Evolutionary conservation across 2,113 vertebrate genomes (phyloP), one percentile per base, ranked within the genome.

Genomic region (Deroptyus accipitrinus): DNA sequence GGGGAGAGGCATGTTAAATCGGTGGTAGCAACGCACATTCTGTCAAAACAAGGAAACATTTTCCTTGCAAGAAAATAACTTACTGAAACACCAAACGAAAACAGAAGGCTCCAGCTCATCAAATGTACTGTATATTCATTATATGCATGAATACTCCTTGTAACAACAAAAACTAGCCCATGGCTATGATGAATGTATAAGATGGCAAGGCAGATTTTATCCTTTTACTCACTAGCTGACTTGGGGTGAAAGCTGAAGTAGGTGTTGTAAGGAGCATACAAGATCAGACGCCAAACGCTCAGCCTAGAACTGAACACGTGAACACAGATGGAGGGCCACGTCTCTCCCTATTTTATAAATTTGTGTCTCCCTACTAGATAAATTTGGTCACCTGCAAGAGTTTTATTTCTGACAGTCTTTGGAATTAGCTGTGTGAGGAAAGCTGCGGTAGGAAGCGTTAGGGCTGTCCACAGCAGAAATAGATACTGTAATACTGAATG

Each of bases 151-250:
- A 72, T 73, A 35, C 68, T 67, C 31, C 42, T 46, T 4, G 1
- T 62, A 96, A 95, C 75, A 97, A 93, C 83, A 95, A 89, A 77
- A 92, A 79, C 91, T 81, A 95, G 80, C 90, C 72, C 6, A 27
- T 88, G 83, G 92, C 86, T 91, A 49, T 57, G 54, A 77, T 66
- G 81, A 51, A 91, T 90, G 37, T 31, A 39, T 41, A 90, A 94
- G 87, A 87, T 11, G 19, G 78, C 49, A 81, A 69, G 42, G 69
- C 35, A 76, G 64, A 74, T 89, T 92, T 95, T 73, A n/a, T 82
- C 16, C 64, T 88, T 90, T 94, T 35, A 30, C 31, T 55, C 63
- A 7, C 17, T 54, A 77, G 44, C 85, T 64, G 85, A 35, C 18
- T 88, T 42, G 48, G 35, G 49, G 41, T 31, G n/a, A 37, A 62